Evolutionary conservation across 2,113 vertebrate genomes (phyloP).

Genomic region (Phrynosoma blainvillii): DNA sequence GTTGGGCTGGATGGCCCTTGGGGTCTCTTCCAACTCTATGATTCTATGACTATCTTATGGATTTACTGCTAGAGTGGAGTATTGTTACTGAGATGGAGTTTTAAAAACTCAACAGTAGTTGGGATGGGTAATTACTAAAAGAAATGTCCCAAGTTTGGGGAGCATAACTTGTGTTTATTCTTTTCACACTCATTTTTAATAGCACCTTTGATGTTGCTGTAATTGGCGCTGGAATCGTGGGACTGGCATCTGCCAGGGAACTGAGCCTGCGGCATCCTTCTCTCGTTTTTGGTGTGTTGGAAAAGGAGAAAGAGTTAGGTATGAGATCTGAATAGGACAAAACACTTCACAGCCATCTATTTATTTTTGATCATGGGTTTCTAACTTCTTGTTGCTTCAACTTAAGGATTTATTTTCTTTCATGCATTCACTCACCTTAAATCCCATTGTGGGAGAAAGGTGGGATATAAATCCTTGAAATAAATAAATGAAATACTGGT

Average conservation of each 20-base stretch:
- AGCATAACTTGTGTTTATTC: neutral
- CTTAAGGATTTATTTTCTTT: fast-evolving
- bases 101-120: neutral
- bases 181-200: neutral
- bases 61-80: neutral
- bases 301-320: conserved; percentile 93
- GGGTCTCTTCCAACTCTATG: too few species aligned
- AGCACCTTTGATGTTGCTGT: conserved; percentile 85
- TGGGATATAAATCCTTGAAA: too few species aligned
- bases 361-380: fast-evolving
- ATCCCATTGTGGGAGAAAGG: too few species aligned
- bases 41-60: too few species aligned
- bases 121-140: neutral
- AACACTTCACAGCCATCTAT: neutral
- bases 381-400: fast-evolving
- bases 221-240: conserved; percentile 92
- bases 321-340: conserved; percentile 18
- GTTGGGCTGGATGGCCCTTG: too few species aligned
- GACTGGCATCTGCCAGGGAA: conserved; percentile 88
- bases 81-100: neutral
- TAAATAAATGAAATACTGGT: too few species aligned
- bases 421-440: fast-evolving
- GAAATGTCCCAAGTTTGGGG: neutral
- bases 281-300: conserved; percentile 86
- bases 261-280: conserved; percentile 84